Evolutionary conservation across 1,140 invertebrate species (phyloP).

Genomic region (Melitaea cinxia): DNA sequence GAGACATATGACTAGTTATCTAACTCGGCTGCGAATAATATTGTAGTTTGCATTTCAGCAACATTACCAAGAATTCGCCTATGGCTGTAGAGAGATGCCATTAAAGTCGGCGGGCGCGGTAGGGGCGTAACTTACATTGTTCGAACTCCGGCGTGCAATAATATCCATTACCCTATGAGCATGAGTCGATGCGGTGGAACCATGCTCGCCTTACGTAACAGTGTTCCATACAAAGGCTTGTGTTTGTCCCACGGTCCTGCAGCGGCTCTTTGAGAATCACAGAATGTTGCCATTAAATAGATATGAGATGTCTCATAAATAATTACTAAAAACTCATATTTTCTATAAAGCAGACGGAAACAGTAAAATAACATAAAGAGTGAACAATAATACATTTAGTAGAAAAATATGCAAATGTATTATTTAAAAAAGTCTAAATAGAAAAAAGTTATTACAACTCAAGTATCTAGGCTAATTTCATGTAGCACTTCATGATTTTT

Average conservation of each 20-base stretch:
- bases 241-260: conserved; percentile 34
- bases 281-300: conserved; percentile 24
- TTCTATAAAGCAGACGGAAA: too few relatives aligned
- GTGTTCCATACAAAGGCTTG: conserved; percentile 33
- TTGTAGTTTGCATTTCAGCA: conserved; percentile 33
- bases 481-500: too few relatives aligned
- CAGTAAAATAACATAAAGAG: too few relatives aligned
- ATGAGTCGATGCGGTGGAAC: conserved; percentile 29
- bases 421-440: too few relatives aligned
- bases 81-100: conserved; percentile 44
- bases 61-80: conserved; percentile 39
- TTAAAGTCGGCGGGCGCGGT: conserved; percentile 45
- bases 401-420: too few relatives aligned
- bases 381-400: too few relatives aligned
- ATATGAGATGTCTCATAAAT: conserved; percentile 20
- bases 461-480: too few relatives aligned
- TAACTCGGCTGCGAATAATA: conserved; percentile 25
- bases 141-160: conserved; percentile 39
- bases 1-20: conserved; percentile 29
- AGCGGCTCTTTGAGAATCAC: conserved; percentile 23
- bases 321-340: conserved; percentile 13
- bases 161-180: conserved; percentile 44
- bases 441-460: too few relatives aligned
- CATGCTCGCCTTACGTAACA: conserved; percentile 38
- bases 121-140: conserved; percentile 46